These are phyloP conservation scores for Mythimna pallens DNA, from an alignment of 2,888 invertebrate species.

Conservation along the genomic window DNA sequence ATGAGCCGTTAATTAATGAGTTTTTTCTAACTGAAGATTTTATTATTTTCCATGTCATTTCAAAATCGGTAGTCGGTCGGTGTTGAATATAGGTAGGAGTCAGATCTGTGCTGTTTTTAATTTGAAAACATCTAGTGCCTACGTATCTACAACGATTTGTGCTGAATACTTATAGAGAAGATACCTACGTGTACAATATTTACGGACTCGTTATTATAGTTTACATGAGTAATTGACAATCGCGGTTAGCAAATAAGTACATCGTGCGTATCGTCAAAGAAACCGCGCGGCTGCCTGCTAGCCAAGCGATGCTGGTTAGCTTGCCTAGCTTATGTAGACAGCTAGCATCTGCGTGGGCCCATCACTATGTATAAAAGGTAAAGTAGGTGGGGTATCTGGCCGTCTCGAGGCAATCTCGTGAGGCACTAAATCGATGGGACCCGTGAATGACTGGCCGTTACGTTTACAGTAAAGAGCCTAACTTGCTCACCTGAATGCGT, in stretches of 20 bases:
- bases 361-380: slow-evolving; percentile 22
- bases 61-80: neutral
- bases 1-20: slow-evolving; percentile 15
- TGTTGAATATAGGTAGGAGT: neutral
- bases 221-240: slow-evolving; percentile 72
- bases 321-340: neutral
- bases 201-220: slow-evolving; percentile 56
- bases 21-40: neutral
- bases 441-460: slow-evolving; percentile 44
- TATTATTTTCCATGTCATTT: neutral
- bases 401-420: slow-evolving; percentile 38
- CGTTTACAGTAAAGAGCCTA: slow-evolving; percentile 42
- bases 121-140: neutral
- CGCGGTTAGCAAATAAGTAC: slow-evolving; percentile 71
- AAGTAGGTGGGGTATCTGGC: slow-evolving; percentile 24
- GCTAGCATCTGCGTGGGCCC: slow-evolving; percentile 26
- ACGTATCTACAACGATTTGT: neutral
- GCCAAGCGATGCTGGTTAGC: slow-evolving; percentile 12
- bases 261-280: slow-evolving; percentile 65
- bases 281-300: slow-evolving; percentile 41
- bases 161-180: slow-evolving; percentile 12
- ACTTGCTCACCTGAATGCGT: slow-evolving; percentile 30
- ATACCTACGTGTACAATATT: slow-evolving; percentile 33
- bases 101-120: neutral
- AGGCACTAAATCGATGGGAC: slow-evolving; percentile 28